These are phyloP conservation scores for Alitta virens DNA, from an alignment of 2,888 invertebrate genomes.

Conservation along the genomic window DNA sequence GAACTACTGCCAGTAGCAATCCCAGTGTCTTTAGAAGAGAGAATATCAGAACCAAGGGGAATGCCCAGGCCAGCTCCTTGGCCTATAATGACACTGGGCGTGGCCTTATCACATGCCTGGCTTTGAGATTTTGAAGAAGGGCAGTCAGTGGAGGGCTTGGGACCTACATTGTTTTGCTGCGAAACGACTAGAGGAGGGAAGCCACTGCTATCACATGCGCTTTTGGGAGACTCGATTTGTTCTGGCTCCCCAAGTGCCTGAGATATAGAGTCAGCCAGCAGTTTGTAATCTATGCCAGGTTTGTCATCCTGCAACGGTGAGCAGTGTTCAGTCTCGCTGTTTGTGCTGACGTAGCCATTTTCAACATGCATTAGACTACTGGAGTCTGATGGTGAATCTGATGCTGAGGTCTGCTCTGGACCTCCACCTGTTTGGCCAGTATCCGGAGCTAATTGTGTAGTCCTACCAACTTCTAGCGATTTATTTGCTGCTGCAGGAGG, in stretches of 20 bases:
- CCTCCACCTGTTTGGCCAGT: neutral
- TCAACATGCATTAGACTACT: conserved; percentile 9
- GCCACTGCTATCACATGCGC: too few species aligned
- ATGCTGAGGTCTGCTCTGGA: neutral
- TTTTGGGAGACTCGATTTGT: neutral
- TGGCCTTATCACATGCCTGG: too few species aligned
- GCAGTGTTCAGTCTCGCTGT: conserved; percentile 1
- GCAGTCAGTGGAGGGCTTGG: neutral
- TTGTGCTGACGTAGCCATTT: conserved; percentile 21
- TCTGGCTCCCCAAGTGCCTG: conserved; percentile 35
- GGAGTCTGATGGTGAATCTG: conserved; percentile 6
- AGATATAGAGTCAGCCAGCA: conserved; percentile 35
- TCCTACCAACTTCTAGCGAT: too few species aligned
- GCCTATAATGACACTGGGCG: too few species aligned
- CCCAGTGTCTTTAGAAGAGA: neutral
- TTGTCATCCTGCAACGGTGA: conserved; percentile 2
- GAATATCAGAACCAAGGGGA: too few species aligned
- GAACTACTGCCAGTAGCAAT: neutral
- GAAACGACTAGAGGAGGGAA: neutral
- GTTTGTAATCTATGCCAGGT: conserved; percentile 19
- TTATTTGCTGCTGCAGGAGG: neutral
- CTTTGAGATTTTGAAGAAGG: too few species aligned
- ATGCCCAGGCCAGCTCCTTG: too few species aligned
- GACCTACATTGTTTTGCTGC: neutral
- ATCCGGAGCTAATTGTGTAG: neutral